Evolutionary conservation across 2,888 invertebrate species (phyloP).

Genomic region (Ptilodon capucinus): DNA sequence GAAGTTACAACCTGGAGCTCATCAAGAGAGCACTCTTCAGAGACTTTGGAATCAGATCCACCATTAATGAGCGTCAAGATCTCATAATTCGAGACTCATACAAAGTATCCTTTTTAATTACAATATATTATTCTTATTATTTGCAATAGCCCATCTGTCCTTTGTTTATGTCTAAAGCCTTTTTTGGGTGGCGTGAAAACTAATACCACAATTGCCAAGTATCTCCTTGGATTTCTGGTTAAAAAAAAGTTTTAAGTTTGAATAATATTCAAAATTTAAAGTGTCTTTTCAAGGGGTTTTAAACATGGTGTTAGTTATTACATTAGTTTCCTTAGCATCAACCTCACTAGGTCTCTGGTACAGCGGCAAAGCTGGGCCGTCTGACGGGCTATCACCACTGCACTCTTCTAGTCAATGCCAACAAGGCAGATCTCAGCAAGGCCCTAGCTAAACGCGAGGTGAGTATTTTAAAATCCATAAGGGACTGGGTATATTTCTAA

Average conservation of each 20-base stretch:
- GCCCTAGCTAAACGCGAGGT: slow-evolving; percentile 90
- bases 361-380: slow-evolving; percentile 95
- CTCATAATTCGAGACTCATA: slow-evolving; percentile 89
- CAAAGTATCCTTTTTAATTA: slow-evolving; percentile 84
- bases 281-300: too few species aligned
- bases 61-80: slow-evolving; percentile 93
- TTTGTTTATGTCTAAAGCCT: too few species aligned
- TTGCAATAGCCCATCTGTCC: too few species aligned
- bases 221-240: too few species aligned
- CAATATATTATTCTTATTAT: too few species aligned
- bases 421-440: slow-evolving; percentile 88
- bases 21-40: slow-evolving; percentile 91
- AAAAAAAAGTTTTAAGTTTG: too few species aligned
- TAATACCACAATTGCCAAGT: too few species aligned
- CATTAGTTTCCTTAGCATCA: slow-evolving; percentile 40
- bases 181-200: too few species aligned
- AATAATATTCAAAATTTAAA: too few species aligned
- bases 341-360: slow-evolving; percentile 92
- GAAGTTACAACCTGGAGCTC: slow-evolving; percentile 93
- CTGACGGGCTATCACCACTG: slow-evolving; percentile 98
- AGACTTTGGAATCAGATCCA: slow-evolving; percentile 90
- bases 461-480: slow-evolving; percentile 46
- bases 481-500: not conserved
- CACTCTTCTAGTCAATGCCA: slow-evolving; percentile 94
- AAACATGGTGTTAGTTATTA: not conserved